Base-by-base conservation (phyloP, 1,140 invertebrate genomes). In the Hylaeus anthracinus region DNA sequence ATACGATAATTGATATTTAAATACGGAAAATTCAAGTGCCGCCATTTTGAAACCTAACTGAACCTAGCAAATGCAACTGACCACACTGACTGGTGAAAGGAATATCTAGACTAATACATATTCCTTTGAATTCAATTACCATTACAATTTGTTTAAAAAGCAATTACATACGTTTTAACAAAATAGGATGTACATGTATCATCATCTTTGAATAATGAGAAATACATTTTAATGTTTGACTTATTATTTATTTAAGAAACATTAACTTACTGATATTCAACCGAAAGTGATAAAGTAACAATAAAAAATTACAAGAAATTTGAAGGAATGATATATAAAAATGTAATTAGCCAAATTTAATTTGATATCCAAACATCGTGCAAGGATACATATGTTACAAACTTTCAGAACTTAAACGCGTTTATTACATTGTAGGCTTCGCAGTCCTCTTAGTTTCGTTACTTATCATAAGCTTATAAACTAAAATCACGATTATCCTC, bases 361-460 rank as follows among this genome's bases (percentile, higher is more conserved):
- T 64, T 48, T 72, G 56, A 72, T 71, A 61, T 78, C 58, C 12
- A 53, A 78, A n/a, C 39, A 26, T 71, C 45, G 8, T 60, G 26
- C 14, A 53, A 9, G 15, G 8, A 41, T 78, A 73, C 9, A 73
- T 14, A 10, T 43, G 43, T 79, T 15, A 43, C 37, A 72, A 26
- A 26, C 56, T 73, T 51, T 48, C 10, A 58, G 41, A 79, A 73
- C 37, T 56, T 43, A 79, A 65, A 56, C 15, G 51, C 26, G 64
- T 73, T 73, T 79, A 79, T 79, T 79, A 76, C 45, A n/a, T 78
- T 64, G 12, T 73, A 73, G 41, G 37, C 8, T 63, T 71, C 77
- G 73, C 61, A 79, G 72, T 73, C 15, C 26, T 65, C 15, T 63
- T 48, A 58, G 5, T 56, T 66, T 12, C 3, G 5, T 65, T 79